phyloP scores from a whole-genome alignment of 1,140 invertebrate species.

The Steinernema feltiae region DNA sequence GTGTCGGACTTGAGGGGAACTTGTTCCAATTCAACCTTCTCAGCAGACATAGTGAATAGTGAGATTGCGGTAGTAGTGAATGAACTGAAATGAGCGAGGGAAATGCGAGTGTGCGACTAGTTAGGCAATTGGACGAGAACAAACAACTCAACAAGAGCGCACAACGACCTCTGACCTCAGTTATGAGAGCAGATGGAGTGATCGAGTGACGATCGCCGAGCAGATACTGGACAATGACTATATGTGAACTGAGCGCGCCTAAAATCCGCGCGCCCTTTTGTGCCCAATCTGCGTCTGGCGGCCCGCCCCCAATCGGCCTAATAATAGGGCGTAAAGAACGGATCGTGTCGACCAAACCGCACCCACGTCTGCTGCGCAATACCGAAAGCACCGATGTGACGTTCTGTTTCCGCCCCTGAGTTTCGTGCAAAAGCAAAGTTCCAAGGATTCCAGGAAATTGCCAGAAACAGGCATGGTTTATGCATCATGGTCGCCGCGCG shows the following conservation, averaged over 20 bases:
- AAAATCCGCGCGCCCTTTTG: not conserved
- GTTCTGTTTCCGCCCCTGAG: not conserved
- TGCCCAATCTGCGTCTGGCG: conserved; percentile 2
- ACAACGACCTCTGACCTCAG: conserved; percentile 11
- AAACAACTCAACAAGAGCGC: not conserved
- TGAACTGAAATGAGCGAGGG: not conserved
- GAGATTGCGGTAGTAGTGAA: not conserved
- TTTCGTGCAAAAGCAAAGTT: not conserved
- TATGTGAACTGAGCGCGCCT: not conserved
- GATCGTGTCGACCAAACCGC: not conserved
- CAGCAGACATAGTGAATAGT: conserved; percentile 10
- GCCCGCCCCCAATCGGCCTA: conserved; percentile 2
- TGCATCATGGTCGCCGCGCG: not conserved
- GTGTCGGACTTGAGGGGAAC: conserved; percentile 40
- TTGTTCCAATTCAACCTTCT: conserved; percentile 32
- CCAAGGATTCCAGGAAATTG: too few relatives aligned
- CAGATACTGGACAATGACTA: conserved; percentile 9
- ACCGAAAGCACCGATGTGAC: not conserved
- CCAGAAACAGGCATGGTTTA: too few relatives aligned
- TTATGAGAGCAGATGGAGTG: not conserved
- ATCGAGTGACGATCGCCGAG: conserved; percentile 3
- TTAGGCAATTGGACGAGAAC: not conserved
- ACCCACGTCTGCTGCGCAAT: not conserved
- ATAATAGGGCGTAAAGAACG: not conserved
- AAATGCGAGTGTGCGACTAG: not conserved